Evolutionary conservation across 2,888 invertebrate genomes (phyloP), one percentile per base, ranked within the genome.

Genomic region (Tolmerus cingulatus): DNA sequence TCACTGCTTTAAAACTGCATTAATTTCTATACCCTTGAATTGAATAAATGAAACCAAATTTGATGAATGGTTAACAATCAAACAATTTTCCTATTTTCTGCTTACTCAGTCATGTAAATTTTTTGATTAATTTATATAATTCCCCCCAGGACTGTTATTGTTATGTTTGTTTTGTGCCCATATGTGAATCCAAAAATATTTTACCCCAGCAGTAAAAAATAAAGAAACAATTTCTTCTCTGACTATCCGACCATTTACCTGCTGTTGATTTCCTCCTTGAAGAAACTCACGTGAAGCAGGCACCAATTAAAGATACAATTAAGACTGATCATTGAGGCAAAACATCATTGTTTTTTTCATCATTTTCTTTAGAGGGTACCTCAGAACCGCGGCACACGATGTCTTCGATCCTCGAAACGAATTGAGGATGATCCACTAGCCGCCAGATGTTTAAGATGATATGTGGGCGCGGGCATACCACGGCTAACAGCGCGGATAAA

Each of bases 401-500:
- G 30, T 19, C 23, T 78, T 78, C 79, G 12, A 66, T 12, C 19
- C 66, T 27, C 27, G 66, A 66, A 66, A 23, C 66, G 66, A 66
- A 66, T 66, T 12, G 66, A 66, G 66, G 23, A 66, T 66, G 66
- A 66, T 66, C 66, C 66, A 66, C 66, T 23, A 27, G 66, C 37
- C 66, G 37, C 82, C 82, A 82, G 82, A 82, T 82, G 82, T 82
- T 82, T 57, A 82, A 82, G 82, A 82, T 16, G 55, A 66, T 66
- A 66, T 66, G 66, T 66, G 66, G 66, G 82, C 82, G 37, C 82
- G 82, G 2, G 66, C 66, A 66, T 82, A 82, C 23, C 66, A 82
- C 82, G 55, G 57, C 51, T 81, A 51, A n/a, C 16, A 55, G 82
- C 19, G 30, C 66, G 57, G n/a, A 51, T 82, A 51, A 57, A 82